Base-by-base conservation (phyloP, 2,888 invertebrate genomes). In the Drosophila villosipedis region DNA sequence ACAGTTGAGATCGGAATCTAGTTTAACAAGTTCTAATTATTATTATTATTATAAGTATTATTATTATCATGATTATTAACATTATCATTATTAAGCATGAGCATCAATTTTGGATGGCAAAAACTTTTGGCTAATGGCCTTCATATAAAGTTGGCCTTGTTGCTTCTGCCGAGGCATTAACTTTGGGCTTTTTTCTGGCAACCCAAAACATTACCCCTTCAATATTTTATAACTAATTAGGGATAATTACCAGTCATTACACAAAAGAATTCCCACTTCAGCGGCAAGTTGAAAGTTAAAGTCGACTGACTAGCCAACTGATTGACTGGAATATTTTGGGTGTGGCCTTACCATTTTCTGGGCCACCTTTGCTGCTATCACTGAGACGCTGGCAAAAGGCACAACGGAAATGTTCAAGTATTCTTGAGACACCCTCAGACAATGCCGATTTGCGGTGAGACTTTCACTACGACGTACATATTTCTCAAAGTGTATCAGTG, bases 221-320 rank as follows among this genome's bases (percentile, higher is more conserved):
- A 73, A 75, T 75, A 73, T 73, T 73, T 75, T 73, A 75, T 68
- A 75, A 75, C 68, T 73, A 73, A 73, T 75, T 73, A 73, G 53
- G 73, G 73, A 75, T 75, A 75, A 75, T 75, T 75, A 73, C 68
- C 68, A 68, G 61, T 52, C 75, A 65, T 75, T 75, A 73, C 64
- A 61, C 50, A 73, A 68, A 73, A 66, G 58, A 49, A 69, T 62
- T 63, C 35, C 31, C 63, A 47, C 30, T 9, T 39, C 52, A 30
- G n/a, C 37, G 28, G 52, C 28, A 49, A 47, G 63, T 41, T 41
- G 41, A 41, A 52, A 52, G 37, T 33, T n/a, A 37, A 60, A 65
- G 49, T 39, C 37, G 33, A 61, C 65, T 61, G 60, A 33, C 60
- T 50, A 37, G 39, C 58, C 22, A 19, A 31, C 41, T 22, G 28